Evolutionary conservation across 2,888 invertebrate species (phyloP).

Genomic region (Agelastica alni): DNA sequence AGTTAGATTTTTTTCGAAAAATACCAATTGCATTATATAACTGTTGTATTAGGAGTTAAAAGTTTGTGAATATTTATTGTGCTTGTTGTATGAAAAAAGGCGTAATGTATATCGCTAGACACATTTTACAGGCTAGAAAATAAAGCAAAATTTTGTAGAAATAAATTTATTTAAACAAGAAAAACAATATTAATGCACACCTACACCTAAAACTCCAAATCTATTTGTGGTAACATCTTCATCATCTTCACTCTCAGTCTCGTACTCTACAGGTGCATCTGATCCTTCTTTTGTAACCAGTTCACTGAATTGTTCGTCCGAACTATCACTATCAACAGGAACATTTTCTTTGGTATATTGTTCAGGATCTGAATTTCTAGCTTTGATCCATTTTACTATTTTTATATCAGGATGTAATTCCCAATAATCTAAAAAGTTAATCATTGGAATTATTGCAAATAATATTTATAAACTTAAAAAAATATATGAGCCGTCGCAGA

Average conservation of each 20-base stretch:
- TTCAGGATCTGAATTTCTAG: conserved; percentile 53
- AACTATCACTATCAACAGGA: conserved; percentile 23
- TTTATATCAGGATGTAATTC: conserved; percentile 65
- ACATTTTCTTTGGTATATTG: conserved; percentile 15
- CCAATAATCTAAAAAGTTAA: conserved; percentile 64
- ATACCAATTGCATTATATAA: too few relatives aligned
- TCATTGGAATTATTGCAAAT: too few relatives aligned
- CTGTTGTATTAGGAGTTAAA: too few relatives aligned
- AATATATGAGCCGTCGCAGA: too few relatives aligned
- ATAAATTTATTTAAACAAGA: too few relatives aligned
- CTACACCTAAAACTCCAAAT: conserved; percentile 38
- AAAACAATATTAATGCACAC: conserved; percentile 11
- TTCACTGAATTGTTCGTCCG: conserved; percentile 29
- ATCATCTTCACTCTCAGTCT: conserved; percentile 29
- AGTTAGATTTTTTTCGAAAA: too few relatives aligned
- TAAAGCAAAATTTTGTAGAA: too few relatives aligned
- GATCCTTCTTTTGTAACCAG: background rate
- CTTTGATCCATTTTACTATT: conserved; percentile 71
- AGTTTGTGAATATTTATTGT: too few relatives aligned
- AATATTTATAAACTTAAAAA: too few relatives aligned
- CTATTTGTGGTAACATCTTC: conserved; percentile 37
- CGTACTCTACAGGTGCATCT: background rate
- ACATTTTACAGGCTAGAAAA: too few relatives aligned
- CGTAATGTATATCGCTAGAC: too few relatives aligned
- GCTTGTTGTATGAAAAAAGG: too few relatives aligned